Conservation (phyloP, 1,140 invertebrate species). For the Cydia amplana region DNA sequence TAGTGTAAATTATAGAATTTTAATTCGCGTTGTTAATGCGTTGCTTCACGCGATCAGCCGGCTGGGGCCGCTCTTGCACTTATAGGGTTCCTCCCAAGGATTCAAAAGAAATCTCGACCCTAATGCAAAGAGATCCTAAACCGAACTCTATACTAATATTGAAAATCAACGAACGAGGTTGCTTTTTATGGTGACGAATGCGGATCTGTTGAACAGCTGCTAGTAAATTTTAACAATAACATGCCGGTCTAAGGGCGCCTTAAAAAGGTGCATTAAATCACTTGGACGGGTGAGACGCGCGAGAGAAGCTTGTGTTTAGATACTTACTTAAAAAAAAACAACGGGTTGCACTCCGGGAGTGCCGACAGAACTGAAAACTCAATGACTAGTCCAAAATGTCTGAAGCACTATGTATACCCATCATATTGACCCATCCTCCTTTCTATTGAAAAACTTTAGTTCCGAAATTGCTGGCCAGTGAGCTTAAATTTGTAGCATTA, state of each 20-base stretch:
- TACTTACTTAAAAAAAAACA: no score
- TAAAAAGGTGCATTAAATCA: conserved; percentile 30
- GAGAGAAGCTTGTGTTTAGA: neutral
- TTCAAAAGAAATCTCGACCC: neutral
- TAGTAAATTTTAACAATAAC: conserved; percentile 46
- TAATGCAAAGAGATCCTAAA: conserved; percentile 11
- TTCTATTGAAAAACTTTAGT: no score
- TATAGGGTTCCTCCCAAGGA: neutral
- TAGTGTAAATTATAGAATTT: conserved; percentile 21
- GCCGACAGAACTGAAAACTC: no score
- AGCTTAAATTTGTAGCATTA: no score
- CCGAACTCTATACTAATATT: neutral
- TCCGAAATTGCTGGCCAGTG: no score
- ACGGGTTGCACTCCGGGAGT: no score
- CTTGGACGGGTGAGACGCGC: neutral
- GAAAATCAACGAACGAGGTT: neutral
- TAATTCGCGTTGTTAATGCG: conserved; percentile 31
- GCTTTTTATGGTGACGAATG: conserved; percentile 50
- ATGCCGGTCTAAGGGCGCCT: conserved; percentile 39
- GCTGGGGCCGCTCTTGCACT: conserved; percentile 42
- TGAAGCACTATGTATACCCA: no score
- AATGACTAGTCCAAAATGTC: no score
- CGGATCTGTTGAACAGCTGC: conserved; percentile 55
- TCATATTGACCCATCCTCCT: no score
- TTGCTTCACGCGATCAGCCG: conserved; percentile 51